Conservation (phyloP, 2,888 invertebrate species). For the Drosophila borealis region DNA sequence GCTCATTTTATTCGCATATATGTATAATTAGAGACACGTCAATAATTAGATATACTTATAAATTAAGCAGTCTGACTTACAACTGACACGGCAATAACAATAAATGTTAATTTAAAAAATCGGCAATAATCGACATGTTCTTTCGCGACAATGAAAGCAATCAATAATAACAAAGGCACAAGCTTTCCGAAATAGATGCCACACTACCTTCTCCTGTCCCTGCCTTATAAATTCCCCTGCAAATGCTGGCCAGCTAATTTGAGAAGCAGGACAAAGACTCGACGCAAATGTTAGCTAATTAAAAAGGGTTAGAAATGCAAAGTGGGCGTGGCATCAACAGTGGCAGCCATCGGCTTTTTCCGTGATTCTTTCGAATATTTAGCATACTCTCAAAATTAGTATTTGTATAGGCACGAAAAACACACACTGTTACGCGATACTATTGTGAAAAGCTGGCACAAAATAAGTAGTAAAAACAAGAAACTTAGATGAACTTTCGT, state of each 20-base stretch:
- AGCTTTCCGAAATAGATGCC: conserved; percentile 10
- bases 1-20: conserved; percentile 29
- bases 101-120: conserved; percentile 22
- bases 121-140: conserved; percentile 15
- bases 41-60: conserved; percentile 9
- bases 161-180: conserved; percentile 24
- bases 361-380: background rate
- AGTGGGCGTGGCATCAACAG: conserved; percentile 21
- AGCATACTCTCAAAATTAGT: background rate
- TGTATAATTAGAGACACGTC: conserved; percentile 49
- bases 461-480: too few relatives aligned
- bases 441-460: too few relatives aligned
- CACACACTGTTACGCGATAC: too few relatives aligned
- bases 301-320: conserved; percentile 49
- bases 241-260: conserved; percentile 26
- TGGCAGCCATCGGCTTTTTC: conserved; percentile 1
- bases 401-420: too few relatives aligned
- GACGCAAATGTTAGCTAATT: conserved; percentile 37
- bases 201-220: background rate
- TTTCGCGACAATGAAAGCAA: conserved; percentile 40
- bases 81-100: conserved; percentile 19
- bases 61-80: conserved; percentile 19
- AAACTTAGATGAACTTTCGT: too few relatives aligned
- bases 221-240: too few relatives aligned
- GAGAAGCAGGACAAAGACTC: conserved; percentile 20